These are phyloP conservation scores for Heliconius himera DNA, from an alignment of 1,140 invertebrate species.

Conservation along the genomic window DNA sequence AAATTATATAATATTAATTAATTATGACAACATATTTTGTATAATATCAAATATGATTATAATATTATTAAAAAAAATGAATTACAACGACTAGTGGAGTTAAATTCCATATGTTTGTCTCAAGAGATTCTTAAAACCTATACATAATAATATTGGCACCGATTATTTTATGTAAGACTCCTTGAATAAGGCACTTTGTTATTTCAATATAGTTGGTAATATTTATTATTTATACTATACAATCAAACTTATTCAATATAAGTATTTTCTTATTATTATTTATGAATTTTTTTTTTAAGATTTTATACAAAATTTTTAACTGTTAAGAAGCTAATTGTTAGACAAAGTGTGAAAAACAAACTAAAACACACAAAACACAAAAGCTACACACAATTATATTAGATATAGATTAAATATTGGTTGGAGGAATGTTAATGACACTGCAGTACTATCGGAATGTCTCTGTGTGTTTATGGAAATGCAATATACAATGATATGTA, in stretches of 20 bases:
- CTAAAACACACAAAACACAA: conserved; percentile 55
- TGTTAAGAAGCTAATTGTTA: conserved; percentile 56
- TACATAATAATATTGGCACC: conserved; percentile 41
- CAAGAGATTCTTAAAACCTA: conserved; percentile 49
- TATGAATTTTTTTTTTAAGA: not conserved
- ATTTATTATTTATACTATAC: not conserved
- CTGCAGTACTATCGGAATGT: conserved; percentile 30
- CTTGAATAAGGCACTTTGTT: conserved; percentile 29
- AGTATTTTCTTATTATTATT: too few relatives aligned
- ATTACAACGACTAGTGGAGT: conserved; percentile 51
- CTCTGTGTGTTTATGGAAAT: conserved; percentile 4
- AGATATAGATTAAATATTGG: conserved; percentile 19
- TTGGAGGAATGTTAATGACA: conserved; percentile 36
- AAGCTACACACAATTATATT: conserved; percentile 33
- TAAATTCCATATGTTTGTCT: conserved; percentile 40
- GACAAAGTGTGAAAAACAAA: conserved; percentile 49
- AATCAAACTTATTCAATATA: too few relatives aligned
- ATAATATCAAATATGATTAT: conserved; percentile 11
- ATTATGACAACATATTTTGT: not conserved
- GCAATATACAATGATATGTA: not conserved
- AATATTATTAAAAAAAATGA: conserved; percentile 28
- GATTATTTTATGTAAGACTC: not conserved
- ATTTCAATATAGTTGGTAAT: conserved; percentile 2
- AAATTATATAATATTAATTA: not conserved
- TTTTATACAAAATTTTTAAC: not conserved